Evolutionary conservation across 2,113 vertebrate species (phyloP).

Genomic region (Odocoileus hemionus): DNA sequence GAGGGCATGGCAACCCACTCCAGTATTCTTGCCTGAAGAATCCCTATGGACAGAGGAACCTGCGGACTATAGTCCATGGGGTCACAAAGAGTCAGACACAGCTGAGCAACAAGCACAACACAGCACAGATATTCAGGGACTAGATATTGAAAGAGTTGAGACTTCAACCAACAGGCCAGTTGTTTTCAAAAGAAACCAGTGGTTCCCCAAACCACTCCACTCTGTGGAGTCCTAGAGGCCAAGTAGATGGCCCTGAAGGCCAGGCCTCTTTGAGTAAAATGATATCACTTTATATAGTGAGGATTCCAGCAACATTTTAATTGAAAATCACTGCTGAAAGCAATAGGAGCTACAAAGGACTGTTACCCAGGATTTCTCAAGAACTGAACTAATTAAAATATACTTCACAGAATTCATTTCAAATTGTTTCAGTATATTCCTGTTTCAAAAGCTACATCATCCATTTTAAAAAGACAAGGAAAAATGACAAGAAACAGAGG

Average conservation of each 20-base stretch:
- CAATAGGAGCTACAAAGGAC: neutral
- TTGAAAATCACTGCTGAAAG: neutral
- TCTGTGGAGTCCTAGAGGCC: neutral
- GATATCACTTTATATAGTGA: neutral
- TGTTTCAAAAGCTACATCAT: neutral
- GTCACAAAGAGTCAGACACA: neutral
- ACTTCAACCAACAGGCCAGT: neutral
- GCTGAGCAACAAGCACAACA: neutral
- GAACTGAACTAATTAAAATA: neutral
- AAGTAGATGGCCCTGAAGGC: neutral
- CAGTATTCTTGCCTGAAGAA: neutral
- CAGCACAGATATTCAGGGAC: neutral
- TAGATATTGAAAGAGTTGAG: neutral
- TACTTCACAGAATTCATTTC: neutral
- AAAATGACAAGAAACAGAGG: neutral
- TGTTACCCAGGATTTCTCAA: neutral
- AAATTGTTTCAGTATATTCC: neutral
- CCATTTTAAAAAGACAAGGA: neutral
- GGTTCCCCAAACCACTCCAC: neutral
- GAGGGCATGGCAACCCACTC: neutral
- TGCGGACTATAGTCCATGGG: neutral
- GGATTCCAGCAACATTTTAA: neutral
- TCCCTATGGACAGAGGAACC: neutral
- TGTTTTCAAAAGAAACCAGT: neutral
- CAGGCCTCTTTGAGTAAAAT: neutral